Conservation (phyloP, 2,888 invertebrate species). For the Branchipolynoe longqiensis region DNA sequence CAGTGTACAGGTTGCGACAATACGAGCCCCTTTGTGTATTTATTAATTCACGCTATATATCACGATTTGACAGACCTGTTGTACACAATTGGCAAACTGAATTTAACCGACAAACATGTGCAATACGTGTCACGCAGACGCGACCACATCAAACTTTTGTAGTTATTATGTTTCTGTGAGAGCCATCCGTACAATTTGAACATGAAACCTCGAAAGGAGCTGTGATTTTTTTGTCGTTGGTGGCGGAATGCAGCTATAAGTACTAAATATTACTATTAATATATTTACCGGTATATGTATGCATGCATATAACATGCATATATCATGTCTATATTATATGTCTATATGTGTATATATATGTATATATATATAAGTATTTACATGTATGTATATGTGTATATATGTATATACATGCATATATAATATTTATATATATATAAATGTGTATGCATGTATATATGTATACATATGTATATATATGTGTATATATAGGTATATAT, state of each 20-base stretch:
- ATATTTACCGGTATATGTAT: no score
- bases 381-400: background rate
- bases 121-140: slow-evolving; percentile 13
- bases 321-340: no score
- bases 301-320: no score
- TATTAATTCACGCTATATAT: slow-evolving; percentile 25
- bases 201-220: slow-evolving; percentile 46
- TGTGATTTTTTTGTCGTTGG: slow-evolving; percentile 44
- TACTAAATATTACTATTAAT: no score
- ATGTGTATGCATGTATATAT: background rate
- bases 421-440: background rate
- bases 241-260: slow-evolving; percentile 29
- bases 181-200: slow-evolving; percentile 25
- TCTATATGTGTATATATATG: no score
- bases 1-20: slow-evolving; percentile 38
- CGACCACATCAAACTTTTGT: slow-evolving; percentile 34
- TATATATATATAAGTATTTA: no score
- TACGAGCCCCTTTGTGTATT: slow-evolving; percentile 7
- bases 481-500: no score
- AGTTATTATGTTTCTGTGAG: background rate
- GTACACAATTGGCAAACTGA: slow-evolving; percentile 6
- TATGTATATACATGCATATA: background rate
- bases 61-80: slow-evolving; percentile 18
- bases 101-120: slow-evolving; percentile 16
- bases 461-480: no score